Evolutionary conservation across 2,797 vertebrate genomes (phyloP), one percentile per base, ranked within the genome.

Genomic region (Naso thynnoides): DNA sequence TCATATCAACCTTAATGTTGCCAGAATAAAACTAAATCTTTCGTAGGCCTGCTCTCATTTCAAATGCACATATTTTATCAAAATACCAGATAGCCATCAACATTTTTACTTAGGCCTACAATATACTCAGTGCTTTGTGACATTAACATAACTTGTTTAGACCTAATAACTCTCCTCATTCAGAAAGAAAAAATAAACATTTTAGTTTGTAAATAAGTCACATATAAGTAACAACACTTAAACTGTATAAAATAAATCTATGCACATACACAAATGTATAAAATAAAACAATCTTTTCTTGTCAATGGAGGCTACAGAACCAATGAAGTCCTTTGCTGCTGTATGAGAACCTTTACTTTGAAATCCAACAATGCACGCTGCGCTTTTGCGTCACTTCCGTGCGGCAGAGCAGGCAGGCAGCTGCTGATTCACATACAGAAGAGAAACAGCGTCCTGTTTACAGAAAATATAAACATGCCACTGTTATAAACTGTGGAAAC

Each of bases 301-400:
- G 50, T 47, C 19, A 8, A 7, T 6, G 31, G 31, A 8, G 31
- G 31, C 31, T 31, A 31, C 31, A 31, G 4, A 31, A 8, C 4
- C 4, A 31, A 4, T 31, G 8, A 31, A 55, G 33, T 24, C 11
- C 6, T 44, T 9, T 4, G 47, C 14, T 24, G 5, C 36, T 7
- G 23, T 8, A 18, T 10, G 13, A 23, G 4, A 8, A 31, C 64
- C 21, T 76, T 86, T 86, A 83, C 64, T 85, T 66, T 85, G 88
- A 77, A 85, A 63, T 2, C 5, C 1, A 14, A 9, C 1, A 1
- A 5, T 15, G 0, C 6, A 6, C 6, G 0, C 14, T 31, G 9
- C 6, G 8, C 3, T n/a, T 2, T 1, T 0, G 5, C 19, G 60
- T 83, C 58, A 88, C 38, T 75, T 92, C 90, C 88, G 62, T 53